Conservation (phyloP, 2,797 vertebrate species). For the Ataeniobius toweri region DNA sequence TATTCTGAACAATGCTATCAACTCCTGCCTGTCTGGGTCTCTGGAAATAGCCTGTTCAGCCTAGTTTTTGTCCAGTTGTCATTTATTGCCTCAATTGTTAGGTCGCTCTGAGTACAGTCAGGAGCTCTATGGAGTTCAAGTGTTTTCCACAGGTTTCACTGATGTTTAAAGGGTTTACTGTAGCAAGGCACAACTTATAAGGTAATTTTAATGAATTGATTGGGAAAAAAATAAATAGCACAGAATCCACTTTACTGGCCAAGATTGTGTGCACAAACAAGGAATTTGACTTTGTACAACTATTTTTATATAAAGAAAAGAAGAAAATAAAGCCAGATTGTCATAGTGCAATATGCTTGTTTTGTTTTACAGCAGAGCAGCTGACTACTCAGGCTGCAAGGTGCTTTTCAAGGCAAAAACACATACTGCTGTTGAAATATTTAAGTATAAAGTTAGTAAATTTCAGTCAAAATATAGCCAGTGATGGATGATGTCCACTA, state of each 20-base stretch:
- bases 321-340: no score
- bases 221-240: neutral
- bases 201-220: neutral
- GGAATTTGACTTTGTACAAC: no score
- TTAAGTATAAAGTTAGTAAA: neutral
- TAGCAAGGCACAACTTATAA: neutral
- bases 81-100: slow-evolving; percentile 14
- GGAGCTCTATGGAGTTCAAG: slow-evolving; percentile 3
- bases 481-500: neutral
- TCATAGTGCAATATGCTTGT: no score
- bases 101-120: slow-evolving; percentile 13
- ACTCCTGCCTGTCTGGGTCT: neutral
- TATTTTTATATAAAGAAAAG: no score
- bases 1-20: slow-evolving; percentile 18
- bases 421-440: neutral
- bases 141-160: slow-evolving; percentile 27
- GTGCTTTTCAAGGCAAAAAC: neutral
- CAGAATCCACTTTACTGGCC: neutral
- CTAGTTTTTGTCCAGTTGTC: slow-evolving; percentile 31
- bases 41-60: slow-evolving; percentile 14
- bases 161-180: slow-evolving; percentile 3
- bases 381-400: no score
- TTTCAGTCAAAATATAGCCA: neutral
- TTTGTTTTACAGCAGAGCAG: no score
- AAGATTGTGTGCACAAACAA: neutral